Evolutionary conservation across 2,888 invertebrate species (phyloP), one percentile per base, ranked within the genome.

Genomic region (Eutolmus rufibarbis): DNA sequence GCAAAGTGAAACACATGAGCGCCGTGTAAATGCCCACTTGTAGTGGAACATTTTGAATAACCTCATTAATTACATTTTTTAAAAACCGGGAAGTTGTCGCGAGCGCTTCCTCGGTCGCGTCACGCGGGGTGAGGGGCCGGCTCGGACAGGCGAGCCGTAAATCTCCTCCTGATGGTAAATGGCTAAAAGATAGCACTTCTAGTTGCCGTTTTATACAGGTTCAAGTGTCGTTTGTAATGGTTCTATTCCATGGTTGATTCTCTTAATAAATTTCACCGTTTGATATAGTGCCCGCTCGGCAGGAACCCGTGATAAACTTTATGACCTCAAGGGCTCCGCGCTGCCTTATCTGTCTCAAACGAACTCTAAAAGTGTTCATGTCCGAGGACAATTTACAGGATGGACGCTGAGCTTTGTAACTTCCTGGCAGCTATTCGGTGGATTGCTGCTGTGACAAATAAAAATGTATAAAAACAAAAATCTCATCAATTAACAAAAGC

Each of bases 231-330:
- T 37, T 76, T 34, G 76, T 34, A 37, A 76, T 76, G 76, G 76
- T 37, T 76, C 76, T 76, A 76, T 76, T n/a, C 37, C 66, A 37
- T 76, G 37, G 37, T 37, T 76, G 37, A 37, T 34, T 76, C 76
- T 76, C 76, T 76, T 76, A 76, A 76, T 76, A 76, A 76, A 76
- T 76, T 76, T 76, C n/a, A 8, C 76, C 37, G 14, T 76, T 76
- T 76, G 76, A 76, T 37, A 76, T 76, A 76, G 37, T 76, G 37
- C 37, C n/a, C 34, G 76, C 34, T n/a, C 16, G 31, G 37, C 37
- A 76, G 76, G 19, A 37, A 76, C 76, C 76, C 16, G 76, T 16
- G 76, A 76, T 76, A 76, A 76, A 76, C 34, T 37, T 76, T 76
- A 76, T 76, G 76, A 76, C 76, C 76, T 19, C 37, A 34, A 37